Conservation (phyloP, 2,888 invertebrate species). For the Exephanes ischioxanthus region DNA sequence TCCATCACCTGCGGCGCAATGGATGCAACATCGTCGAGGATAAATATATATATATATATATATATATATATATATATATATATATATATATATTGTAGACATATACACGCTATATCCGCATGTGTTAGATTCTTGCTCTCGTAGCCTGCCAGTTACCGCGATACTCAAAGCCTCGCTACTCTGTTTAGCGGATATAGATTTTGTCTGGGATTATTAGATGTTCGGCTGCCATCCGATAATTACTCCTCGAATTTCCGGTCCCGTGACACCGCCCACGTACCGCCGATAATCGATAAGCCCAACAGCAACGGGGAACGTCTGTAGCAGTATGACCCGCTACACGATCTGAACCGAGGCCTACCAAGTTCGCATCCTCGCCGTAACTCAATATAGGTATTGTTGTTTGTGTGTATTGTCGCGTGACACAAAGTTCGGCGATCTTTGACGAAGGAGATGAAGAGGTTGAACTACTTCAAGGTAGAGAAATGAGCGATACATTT, state of each 20-base stretch:
- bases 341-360: background rate
- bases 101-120: background rate
- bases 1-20: conserved; percentile 55
- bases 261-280: conserved; percentile 45
- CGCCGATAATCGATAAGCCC: conserved; percentile 53
- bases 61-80: background rate
- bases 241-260: conserved; percentile 70
- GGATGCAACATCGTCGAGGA: background rate
- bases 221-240: conserved; percentile 78
- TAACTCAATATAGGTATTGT: background rate
- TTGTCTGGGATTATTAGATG: conserved; percentile 77
- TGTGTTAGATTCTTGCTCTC: conserved; percentile 12
- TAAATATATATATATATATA: background rate
- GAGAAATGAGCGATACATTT: too few species aligned
- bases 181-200: conserved; percentile 71
- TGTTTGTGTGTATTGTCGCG: background rate
- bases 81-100: background rate
- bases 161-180: conserved; percentile 17
- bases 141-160: background rate
- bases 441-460: background rate
- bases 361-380: conserved; percentile 13
- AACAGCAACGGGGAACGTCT: conserved; percentile 19
- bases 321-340: conserved; percentile 4
- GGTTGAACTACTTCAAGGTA: background rate
- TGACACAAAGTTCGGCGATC: background rate